Base-by-base conservation (phyloP, 2,888 invertebrate species). In the Hetaerina titia region DNA sequence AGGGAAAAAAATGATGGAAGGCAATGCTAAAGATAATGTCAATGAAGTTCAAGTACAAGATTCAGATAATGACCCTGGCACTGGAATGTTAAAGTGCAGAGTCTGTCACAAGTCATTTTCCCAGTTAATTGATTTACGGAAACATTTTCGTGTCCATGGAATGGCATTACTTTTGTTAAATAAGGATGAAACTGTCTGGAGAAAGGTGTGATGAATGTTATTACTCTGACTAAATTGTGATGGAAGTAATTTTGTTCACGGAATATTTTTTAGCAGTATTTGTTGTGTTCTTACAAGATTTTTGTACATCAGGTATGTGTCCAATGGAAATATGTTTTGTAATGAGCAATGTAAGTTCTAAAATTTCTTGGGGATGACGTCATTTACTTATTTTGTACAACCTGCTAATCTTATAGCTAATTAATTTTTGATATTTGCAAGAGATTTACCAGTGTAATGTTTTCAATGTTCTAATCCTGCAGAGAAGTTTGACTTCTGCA, bases 121-220 rank as follows among this genome's bases (percentile, higher is more conserved):
- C 13, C 45, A 17, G 13, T 64, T 45, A 25, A 56, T 22, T 45
- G 92, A 92, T 92, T 69, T 92, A n/a, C 92, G 69, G 31, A 92
- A 92, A 92, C 92, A 92, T 92, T 92, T 92, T n/a, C 64, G 92
- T 56, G 69, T 69, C n/a, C 92, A 92, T 57, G 92, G 92, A 56
- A 92, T 92, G 92, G 92, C 92, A n/a, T 92, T 92, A 69, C 92
- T 92, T 56, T 64, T 92, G 45, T 56, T 92, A 92, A 92, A 92
- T 56, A 92, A 92, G 56, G 92, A 92, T 69, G 92, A 92, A n/a
- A 56, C 69, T 57, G 92, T 92, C 19, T 92, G 92, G 92, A 92
- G 92, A 63, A 92, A 92, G 69, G 69, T 92, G 7, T 92, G 56
- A 92, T 92, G 17, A 69, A 22, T 81, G 4, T 31, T n/a, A 9